A percentile compares a stretch with the other conserved stretches of the same genome.
Conservation (phyloP, 2,888 invertebrate species). For the Rhingia campestris region DNA sequence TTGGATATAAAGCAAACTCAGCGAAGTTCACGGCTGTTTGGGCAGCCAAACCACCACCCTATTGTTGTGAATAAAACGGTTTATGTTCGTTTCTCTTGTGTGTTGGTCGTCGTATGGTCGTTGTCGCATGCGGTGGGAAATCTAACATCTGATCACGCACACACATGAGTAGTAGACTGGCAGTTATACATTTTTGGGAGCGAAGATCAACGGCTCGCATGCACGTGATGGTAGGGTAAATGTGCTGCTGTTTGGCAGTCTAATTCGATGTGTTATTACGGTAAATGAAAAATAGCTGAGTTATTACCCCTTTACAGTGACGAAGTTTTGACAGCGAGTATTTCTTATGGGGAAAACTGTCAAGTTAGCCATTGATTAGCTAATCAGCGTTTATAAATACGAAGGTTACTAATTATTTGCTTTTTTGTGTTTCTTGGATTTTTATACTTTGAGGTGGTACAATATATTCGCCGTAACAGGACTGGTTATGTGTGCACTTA, state of each 20-base stretch:
- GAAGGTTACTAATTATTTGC: no score
- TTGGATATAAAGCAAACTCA: constrained; percentile 44
- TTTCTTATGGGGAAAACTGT: no score
- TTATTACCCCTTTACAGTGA: no score
- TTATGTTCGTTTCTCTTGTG: constrained; percentile 57
- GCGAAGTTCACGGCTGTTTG: constrained; percentile 61
- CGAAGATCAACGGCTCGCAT: constrained; percentile 50
- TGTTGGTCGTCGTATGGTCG: constrained; percentile 60
- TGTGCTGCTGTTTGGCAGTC: constrained; percentile 7
- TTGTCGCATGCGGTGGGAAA: constrained; percentile 78
- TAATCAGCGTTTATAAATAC: no score
- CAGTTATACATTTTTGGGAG: constrained; percentile 40
- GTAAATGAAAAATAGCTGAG: no score
- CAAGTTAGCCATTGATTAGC: no score
- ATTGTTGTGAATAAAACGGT: constrained; percentile 62
- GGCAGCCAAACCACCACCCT: constrained; percentile 75
- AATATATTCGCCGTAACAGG: no score
- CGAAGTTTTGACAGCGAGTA: no score
- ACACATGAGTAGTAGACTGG: constrained; percentile 39
- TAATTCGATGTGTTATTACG: no score
- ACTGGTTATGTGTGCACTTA: no score
- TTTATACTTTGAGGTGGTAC: no score
- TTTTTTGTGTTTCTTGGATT: no score
- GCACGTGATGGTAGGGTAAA: constrained; percentile 39
- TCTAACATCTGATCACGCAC: constrained; percentile 82